Evolutionary conservation across 2,888 invertebrate genomes (phyloP), one percentile per base, ranked within the genome.

Genomic region (Scaptomyza polygonia): DNA sequence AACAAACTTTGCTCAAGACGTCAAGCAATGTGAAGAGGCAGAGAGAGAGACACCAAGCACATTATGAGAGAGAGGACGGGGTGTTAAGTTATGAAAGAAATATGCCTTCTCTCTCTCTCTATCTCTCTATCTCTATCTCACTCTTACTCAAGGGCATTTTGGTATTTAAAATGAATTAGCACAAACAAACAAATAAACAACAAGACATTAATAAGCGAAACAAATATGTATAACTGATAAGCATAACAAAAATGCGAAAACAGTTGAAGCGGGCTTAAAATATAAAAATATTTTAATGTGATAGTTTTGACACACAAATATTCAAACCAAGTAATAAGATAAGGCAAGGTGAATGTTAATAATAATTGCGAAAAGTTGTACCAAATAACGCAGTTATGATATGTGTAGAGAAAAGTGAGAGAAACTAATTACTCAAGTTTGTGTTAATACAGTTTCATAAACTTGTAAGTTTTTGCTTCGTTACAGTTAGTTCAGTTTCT

Each of bases 101-200:
- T 47, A 4, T 6, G 14, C 27, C 30, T 14, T 7, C 39, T 39
- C 2, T 39, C 39, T 16, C 39, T 16, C 6, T 16, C 39, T 16
- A 4, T 21, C 21, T 8, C 14, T 36, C 39, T 39, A 0, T 16
- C 39, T 16, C 39, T 39, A 4, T 14, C 14, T n/a, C n/a, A 2
- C n/a, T 6, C 34, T 34, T 7, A 12, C 6, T 21, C 75, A 72
- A 75, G 76, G 72, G 63, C 70, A 51, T 27, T 42, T 47, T 42
- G 52, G 63, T 57, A 71, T 81, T 79, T 69, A 54, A 83, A 79
- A 51, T 45, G 63, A 83, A 83, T 83, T 83, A 66, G 58, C 43
- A 55, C 27, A 64, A 72, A 55, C 27, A 64, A 72, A 58, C 48
- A 52, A 18, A 54, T 66, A 70, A 75, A 72, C 76, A 79, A 68